A percentile compares a stretch with the other conserved stretches of the same genome.
These are phyloP conservation scores for Halcyon senegalensis DNA, from an alignment of 2,113 vertebrate species.

Conservation along the genomic window DNA sequence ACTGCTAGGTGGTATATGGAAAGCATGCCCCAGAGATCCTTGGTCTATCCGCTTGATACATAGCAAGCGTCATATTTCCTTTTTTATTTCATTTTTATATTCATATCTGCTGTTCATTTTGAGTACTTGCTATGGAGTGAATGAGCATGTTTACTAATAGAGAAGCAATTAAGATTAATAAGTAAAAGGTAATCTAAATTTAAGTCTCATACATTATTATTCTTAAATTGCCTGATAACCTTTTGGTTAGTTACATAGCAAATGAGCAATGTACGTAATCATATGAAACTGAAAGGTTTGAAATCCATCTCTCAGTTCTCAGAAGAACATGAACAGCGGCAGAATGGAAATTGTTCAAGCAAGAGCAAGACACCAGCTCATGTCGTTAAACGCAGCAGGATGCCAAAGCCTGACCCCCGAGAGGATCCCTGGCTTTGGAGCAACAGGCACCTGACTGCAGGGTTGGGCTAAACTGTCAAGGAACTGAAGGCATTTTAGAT, in stretches of 20 bases:
- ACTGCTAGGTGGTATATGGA: accelerated
- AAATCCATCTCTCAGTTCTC: background rate
- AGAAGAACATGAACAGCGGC: background rate
- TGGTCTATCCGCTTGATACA: background rate
- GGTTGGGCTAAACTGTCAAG: background rate
- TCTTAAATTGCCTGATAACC: background rate
- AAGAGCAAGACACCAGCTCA: background rate
- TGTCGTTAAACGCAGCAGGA: background rate
- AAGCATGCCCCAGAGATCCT: background rate
- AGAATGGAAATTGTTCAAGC: background rate
- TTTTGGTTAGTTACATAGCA: background rate
- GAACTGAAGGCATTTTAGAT: background rate
- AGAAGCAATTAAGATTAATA: background rate
- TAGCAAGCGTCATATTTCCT: background rate
- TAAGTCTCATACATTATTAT: background rate
- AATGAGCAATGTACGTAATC: background rate
- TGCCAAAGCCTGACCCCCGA: accelerated
- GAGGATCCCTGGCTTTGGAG: background rate
- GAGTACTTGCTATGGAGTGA: background rate
- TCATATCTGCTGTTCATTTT: background rate
- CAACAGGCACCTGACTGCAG: background rate
- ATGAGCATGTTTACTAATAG: background rate
- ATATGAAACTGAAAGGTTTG: background rate
- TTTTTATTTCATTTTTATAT: background rate
- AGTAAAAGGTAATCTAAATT: background rate